Evolutionary conservation across 2,113 vertebrate species (phyloP).

Genomic region (Theristicus caerulescens): DNA sequence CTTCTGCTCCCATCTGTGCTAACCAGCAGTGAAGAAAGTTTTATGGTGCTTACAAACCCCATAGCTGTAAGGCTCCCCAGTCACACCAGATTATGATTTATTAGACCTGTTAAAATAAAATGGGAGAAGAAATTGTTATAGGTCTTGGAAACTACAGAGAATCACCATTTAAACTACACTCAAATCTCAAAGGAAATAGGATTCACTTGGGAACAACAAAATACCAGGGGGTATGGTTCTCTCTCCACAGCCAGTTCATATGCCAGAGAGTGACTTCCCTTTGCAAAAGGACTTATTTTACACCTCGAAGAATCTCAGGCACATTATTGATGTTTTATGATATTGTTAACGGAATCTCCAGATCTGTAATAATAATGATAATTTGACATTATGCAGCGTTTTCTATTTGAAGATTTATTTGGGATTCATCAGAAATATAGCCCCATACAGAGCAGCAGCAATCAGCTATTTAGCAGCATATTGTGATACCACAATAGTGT

Average conservation of each 20-base stretch:
- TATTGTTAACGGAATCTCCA: not conserved
- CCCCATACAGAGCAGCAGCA: not conserved
- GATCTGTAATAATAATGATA: not conserved
- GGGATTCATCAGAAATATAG: not conserved
- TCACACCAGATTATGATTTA: conserved; percentile 19
- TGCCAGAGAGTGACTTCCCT: not conserved
- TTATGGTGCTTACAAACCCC: conserved; percentile 30
- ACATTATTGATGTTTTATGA: not conserved
- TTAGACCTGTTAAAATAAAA: conserved; percentile 37
- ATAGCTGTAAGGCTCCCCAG: not conserved
- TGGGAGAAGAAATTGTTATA: conserved; percentile 9
- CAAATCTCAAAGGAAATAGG: conserved; percentile 21
- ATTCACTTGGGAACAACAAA: conserved; percentile 2
- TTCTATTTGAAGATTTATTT: not conserved
- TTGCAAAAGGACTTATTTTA: not conserved
- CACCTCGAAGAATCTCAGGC: not conserved
- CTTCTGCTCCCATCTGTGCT: conserved; percentile 22
- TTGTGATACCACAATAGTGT: conserved; percentile 30
- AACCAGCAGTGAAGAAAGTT: conserved; percentile 9
- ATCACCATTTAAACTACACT: not conserved
- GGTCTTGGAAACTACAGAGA: conserved; percentile 39
- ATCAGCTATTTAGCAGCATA: conserved; percentile 13
- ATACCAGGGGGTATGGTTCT: not conserved
- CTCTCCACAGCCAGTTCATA: not conserved
- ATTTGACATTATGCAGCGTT: not conserved